phyloP scores from a whole-genome alignment of 2,797 vertebrate species.

The Iguana delicatissima region DNA sequence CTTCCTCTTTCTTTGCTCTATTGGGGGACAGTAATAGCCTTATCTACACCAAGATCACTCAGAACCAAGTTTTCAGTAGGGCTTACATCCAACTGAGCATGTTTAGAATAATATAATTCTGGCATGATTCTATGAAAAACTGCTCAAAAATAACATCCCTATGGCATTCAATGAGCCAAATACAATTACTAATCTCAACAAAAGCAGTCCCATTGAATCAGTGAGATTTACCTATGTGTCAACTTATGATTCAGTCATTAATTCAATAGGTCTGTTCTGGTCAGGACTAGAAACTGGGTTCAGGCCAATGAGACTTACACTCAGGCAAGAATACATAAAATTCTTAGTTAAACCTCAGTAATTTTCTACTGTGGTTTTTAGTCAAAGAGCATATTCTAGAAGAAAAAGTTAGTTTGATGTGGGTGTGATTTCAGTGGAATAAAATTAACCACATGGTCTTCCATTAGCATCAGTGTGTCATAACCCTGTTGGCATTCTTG shows the following conservation, averaged over 20 bases:
- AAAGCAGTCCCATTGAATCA: no score
- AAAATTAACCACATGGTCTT: not conserved
- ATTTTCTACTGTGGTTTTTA: not conserved
- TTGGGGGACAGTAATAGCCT: not conserved
- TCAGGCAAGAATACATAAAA: no score
- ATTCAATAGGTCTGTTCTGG: no score
- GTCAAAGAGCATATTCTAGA: not conserved
- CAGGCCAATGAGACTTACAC: no score
- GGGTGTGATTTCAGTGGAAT: not conserved
- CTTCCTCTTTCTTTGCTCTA: not conserved
- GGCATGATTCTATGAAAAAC: not conserved
- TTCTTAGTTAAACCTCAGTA: not conserved
- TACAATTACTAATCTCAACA: not conserved
- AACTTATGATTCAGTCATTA: no score
- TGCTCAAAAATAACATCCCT: not conserved
- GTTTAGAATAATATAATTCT: no score
- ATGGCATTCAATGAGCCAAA: not conserved
- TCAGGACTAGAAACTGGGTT: no score
- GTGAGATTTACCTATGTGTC: no score
- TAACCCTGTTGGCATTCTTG: not conserved
- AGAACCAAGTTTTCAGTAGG: not conserved
- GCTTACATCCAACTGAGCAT: not conserved
- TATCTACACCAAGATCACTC: not conserved
- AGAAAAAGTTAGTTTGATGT: not conserved
- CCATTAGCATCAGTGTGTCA: no score